Conservation (phyloP, 35 echinoderm and acorn worm species). For the Heliocidaris erythrogramma region DNA sequence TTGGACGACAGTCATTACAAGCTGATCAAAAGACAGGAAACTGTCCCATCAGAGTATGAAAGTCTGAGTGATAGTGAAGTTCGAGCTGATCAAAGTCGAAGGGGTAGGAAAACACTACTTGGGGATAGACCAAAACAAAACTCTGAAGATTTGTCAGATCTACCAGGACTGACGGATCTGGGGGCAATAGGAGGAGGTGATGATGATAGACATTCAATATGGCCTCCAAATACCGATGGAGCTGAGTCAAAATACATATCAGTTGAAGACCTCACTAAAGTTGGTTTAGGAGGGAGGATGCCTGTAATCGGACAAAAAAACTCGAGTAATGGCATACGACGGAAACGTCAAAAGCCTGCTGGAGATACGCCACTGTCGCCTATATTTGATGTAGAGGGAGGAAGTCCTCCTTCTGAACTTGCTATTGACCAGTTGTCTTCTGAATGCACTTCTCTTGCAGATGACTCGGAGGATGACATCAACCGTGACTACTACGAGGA, state of each 20-base stretch:
- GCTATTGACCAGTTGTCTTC: slow-evolving; percentile 68
- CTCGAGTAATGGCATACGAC: not conserved
- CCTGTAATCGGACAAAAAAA: slow-evolving; percentile 6
- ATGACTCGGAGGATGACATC: slow-evolving; percentile 57
- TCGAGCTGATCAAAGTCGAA: slow-evolving; percentile 27
- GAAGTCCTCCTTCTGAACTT: slow-evolving; percentile 44
- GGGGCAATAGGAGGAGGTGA: slow-evolving; percentile 30
- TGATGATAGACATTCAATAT: slow-evolving; percentile 15
- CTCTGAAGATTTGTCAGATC: slow-evolving; percentile 41
- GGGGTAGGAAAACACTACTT: slow-evolving; percentile 21
- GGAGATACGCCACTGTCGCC: slow-evolving; percentile 74
- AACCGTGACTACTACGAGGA: slow-evolving; percentile 42
- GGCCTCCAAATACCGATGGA: slow-evolving; percentile 48
- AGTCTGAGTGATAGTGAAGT: slow-evolving; percentile 77
- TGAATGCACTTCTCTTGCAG: slow-evolving; percentile 73
- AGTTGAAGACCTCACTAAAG: slow-evolving; percentile 77
- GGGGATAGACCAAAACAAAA: slow-evolving; percentile 60
- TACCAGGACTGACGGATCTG: slow-evolving; percentile 36
- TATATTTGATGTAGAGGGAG: slow-evolving; percentile 75
- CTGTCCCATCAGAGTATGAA: slow-evolving; percentile 49
- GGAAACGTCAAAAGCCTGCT: slow-evolving; percentile 50
- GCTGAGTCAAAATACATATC: slow-evolving; percentile 75
- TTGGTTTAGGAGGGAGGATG: slow-evolving; percentile 46
- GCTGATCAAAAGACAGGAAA: slow-evolving; percentile 13
- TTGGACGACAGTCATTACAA: slow-evolving; percentile 26